phyloP scores from a whole-genome alignment of 2,113 vertebrate genomes.

The Phodopus roborovskii region DNA sequence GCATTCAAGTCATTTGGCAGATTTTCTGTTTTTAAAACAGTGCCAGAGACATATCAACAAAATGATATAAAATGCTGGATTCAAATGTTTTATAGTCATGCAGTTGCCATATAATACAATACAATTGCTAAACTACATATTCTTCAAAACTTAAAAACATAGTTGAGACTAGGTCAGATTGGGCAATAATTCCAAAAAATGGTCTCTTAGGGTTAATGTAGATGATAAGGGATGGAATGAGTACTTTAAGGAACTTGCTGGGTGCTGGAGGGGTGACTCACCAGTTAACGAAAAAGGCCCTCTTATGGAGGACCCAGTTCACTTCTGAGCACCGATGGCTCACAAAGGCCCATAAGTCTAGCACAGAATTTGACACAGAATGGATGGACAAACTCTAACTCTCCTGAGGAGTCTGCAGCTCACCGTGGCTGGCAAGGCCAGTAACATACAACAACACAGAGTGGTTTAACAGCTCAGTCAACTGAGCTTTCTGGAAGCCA shows the following conservation, averaged over 20 bases:
- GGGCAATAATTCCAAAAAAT: not conserved
- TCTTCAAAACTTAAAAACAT: not conserved
- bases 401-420: too few relatives aligned
- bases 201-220: not conserved
- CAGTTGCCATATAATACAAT: conserved; percentile 1
- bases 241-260: not conserved
- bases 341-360: not conserved
- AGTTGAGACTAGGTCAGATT: not conserved
- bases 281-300: not conserved
- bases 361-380: too few relatives aligned
- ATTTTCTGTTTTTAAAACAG: not conserved
- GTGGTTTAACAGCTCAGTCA: conserved; percentile 9
- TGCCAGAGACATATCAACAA: conserved; percentile 52
- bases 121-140: not conserved
- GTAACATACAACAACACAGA: not conserved
- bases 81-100: conserved; percentile 30
- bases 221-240: not conserved
- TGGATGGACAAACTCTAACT: too few relatives aligned
- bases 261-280: not conserved
- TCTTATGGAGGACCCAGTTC: not conserved
- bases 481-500: not conserved
- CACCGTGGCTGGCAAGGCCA: not conserved
- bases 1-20: conserved; percentile 56
- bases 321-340: too few relatives aligned
- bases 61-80: conserved; percentile 38